Evolutionary conservation across 2,888 invertebrate species (phyloP).

Genomic region (Automeris io): DNA sequence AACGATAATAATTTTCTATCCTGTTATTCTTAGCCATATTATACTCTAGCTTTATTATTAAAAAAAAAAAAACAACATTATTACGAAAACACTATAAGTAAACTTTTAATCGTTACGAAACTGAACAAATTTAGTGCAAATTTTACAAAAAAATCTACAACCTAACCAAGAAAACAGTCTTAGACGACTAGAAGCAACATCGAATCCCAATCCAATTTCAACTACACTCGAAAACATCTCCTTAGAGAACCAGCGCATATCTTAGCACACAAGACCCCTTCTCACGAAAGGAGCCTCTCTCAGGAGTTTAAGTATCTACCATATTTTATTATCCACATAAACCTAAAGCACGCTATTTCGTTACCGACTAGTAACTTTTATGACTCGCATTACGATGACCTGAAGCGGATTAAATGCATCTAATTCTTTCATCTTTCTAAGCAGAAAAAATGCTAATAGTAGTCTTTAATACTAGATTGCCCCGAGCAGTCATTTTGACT

Average conservation of each 20-base stretch:
- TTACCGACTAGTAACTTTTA: slow-evolving; percentile 7
- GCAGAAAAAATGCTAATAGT: neutral
- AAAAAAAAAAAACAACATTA: no score
- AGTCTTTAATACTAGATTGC: no score
- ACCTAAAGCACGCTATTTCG: slow-evolving; percentile 7
- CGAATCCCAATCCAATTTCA: slow-evolving; percentile 34
- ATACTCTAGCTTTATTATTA: no score
- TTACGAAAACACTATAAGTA: no score
- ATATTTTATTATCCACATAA: slow-evolving; percentile 4
- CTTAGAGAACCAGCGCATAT: slow-evolving; percentile 21
- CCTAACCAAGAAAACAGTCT: slow-evolving; percentile 2
- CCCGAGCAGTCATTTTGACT: no score
- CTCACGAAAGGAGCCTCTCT: neutral
- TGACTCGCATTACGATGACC: slow-evolving; percentile 3
- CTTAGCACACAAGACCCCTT: slow-evolving; percentile 9
- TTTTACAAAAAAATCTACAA: neutral
- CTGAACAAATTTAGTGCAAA: no score
- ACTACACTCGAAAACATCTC: slow-evolving; percentile 18
- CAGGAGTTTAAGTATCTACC: neutral
- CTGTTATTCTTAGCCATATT: no score
- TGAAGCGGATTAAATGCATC: neutral
- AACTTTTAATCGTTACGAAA: no score
- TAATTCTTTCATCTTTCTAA: slow-evolving; percentile 1
- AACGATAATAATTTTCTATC: no score
- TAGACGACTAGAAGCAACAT: slow-evolving; percentile 13